phyloP scores from a whole-genome alignment of 2,888 invertebrate genomes.

The Pachymerium ferrugineum region DNA sequence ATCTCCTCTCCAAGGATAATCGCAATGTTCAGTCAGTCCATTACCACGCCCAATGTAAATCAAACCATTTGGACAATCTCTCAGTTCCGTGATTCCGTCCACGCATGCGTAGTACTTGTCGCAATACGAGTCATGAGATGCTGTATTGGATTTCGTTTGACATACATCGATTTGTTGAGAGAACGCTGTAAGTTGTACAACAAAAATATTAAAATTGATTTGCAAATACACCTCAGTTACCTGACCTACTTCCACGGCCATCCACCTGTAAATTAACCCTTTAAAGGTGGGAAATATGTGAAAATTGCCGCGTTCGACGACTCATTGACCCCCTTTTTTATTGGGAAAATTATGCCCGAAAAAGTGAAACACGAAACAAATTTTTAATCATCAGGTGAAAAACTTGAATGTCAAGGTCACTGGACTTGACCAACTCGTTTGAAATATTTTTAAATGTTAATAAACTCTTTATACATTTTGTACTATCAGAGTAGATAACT shows the following conservation, averaged over 20 bases:
- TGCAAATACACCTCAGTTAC: not conserved
- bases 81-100: constrained; percentile 40
- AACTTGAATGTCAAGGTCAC: constrained; percentile 18
- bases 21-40: constrained; percentile 43
- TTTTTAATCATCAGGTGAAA: not conserved
- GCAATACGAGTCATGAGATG: constrained; percentile 44
- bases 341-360: not conserved
- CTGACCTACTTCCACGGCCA: constrained; percentile 1
- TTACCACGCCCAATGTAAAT: constrained; percentile 43
- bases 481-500: too few species aligned
- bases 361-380: constrained; percentile 6
- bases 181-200: constrained; percentile 5
- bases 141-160: constrained; percentile 38
- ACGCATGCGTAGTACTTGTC: constrained; percentile 45
- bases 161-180: constrained; percentile 38
- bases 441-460: too few species aligned
- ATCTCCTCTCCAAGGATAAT: constrained; percentile 45
- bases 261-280: not conserved
- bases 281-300: not conserved
- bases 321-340: constrained; percentile 9
- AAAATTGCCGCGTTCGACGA: constrained; percentile 1
- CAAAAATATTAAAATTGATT: too few species aligned
- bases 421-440: not conserved
- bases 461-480: too few species aligned
- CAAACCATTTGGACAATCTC: constrained; percentile 45